A percentile compares a stretch with the other conserved stretches of the same genome.
phyloP scores from a whole-genome alignment of 2,888 invertebrate genomes.

The Leptinotarsa juncta region DNA sequence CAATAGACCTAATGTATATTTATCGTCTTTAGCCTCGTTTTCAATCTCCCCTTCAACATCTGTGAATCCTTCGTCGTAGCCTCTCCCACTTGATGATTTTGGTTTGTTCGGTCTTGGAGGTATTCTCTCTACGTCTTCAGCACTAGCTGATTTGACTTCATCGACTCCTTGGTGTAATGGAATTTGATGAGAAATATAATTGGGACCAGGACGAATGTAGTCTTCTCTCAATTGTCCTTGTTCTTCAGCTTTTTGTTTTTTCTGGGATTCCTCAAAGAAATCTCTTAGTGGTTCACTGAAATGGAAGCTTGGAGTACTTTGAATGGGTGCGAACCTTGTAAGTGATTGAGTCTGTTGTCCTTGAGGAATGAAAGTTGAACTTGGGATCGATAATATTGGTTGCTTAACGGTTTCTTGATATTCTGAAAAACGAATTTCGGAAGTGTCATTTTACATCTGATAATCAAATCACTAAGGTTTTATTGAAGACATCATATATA shows the following conservation, averaged over 20 bases:
- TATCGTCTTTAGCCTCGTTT: conserved; percentile 37
- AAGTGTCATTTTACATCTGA: background rate
- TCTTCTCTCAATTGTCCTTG: conserved; percentile 44
- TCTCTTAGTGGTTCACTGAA: conserved; percentile 52
- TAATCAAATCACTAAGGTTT: background rate
- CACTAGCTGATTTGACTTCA: conserved; percentile 45
- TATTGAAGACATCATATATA: no score
- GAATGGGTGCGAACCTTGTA: conserved; percentile 28
- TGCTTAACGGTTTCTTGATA: conserved; percentile 45
- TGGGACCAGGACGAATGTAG: conserved; percentile 56
- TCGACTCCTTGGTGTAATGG: conserved; percentile 45
- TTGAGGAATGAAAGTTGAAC: conserved; percentile 42
- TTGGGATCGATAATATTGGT: conserved; percentile 48
- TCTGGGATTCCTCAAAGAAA: conserved; percentile 61
- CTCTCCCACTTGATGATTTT: conserved; percentile 32
- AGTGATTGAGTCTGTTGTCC: conserved; percentile 26
- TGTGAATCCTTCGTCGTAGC: conserved; percentile 39
- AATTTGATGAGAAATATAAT: conserved; percentile 58
- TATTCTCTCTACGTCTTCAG: conserved; percentile 49
- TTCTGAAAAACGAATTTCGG: conserved; percentile 30
- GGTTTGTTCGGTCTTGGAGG: conserved; percentile 47
- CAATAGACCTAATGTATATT: conserved; percentile 29
- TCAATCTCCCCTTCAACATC: conserved; percentile 44
- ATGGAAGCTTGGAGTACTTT: conserved; percentile 24
- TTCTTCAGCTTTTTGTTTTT: conserved; percentile 46